phyloP scores from a whole-genome alignment of 2,797 vertebrate species.

The Scleropages formosus region DNA sequence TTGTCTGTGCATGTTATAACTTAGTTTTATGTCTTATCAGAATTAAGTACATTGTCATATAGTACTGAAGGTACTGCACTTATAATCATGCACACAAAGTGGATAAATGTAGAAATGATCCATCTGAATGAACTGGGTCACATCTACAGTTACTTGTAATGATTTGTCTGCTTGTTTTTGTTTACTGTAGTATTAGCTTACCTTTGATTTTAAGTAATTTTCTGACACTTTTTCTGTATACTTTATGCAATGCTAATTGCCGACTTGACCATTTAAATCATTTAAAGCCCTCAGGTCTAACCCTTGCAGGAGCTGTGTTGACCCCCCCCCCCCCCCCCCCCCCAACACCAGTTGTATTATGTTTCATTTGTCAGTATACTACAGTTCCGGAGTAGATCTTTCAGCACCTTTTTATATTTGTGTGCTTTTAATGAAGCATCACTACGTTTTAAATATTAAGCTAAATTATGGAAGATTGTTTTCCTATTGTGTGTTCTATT shows the following conservation, averaged over 20 bases:
- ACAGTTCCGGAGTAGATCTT: neutral
- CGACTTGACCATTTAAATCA: constrained; percentile 5
- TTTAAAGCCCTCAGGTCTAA: neutral
- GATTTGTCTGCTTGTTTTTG: neutral
- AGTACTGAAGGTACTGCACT: neutral
- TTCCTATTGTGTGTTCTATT: neutral
- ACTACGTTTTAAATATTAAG: too few relatives aligned
- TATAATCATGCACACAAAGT: neutral
- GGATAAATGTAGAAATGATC: neutral
- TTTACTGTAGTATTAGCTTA: neutral
- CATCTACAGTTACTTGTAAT: neutral
- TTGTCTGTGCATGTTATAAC: neutral
- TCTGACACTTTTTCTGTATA: neutral
- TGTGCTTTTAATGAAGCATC: too few relatives aligned
- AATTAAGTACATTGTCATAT: neutral
- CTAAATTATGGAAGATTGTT: too few relatives aligned
- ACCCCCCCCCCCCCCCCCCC: too few relatives aligned
- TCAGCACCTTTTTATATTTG: constrained; percentile 1
- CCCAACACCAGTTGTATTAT: constrained; percentile 5
- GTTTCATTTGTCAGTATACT: constrained; percentile 8
- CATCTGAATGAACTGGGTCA: neutral
- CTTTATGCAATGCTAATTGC: neutral
- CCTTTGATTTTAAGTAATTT: neutral
- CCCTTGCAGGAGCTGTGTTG: neutral
- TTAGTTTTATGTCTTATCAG: neutral